Evolutionary conservation across 2,113 vertebrate species (phyloP), one percentile per base, ranked within the genome.

Genomic region (Narcine bancroftii): DNA sequence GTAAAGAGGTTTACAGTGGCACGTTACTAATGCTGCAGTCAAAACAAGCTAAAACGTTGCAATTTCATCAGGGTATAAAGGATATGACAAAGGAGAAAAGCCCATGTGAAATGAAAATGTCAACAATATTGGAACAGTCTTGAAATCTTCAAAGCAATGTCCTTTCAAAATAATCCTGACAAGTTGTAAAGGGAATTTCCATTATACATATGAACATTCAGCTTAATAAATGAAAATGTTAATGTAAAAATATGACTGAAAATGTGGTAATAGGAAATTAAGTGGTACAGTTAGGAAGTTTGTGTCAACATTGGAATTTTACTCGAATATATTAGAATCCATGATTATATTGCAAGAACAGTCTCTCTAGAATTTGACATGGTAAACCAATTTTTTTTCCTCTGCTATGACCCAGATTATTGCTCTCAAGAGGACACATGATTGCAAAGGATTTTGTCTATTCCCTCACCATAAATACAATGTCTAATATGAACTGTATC

Each of bases 201-300:
- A 53, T 83, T 56, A 50, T 83, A 53, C 50, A 83, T 53, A 26
- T 83, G 26, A 29, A 83, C 79, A 50, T 26, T 45, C 13, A 26
- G 42, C 26, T 83, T 83, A 83, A 56, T 83, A 83, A 83, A 33
- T 83, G 79, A 83, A 83, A 83, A 83, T 7, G 11, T 50, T 83
- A 53, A 53, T 26, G 53, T 47, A n/a, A 17, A 53, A 53, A 10
- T 83, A 5, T 83, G 29, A 53, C 47, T 53, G 24, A 50, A 79
- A 83, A n/a, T 83, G 79, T 53, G 79, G 50, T 29, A 53, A 53
- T 15, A n/a, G 47, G 29, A 83, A 53, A 53, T 83, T 83, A 83
- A 83, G 26, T 33, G 11, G 47, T 15, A 33, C 47, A 83, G 50
- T 33, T 3, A 83, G 47, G 47, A 83, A 83, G 10, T 53, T 26